Conservation (phyloP, 2,888 invertebrate genomes). For the Scotopteryx bipunctaria region DNA sequence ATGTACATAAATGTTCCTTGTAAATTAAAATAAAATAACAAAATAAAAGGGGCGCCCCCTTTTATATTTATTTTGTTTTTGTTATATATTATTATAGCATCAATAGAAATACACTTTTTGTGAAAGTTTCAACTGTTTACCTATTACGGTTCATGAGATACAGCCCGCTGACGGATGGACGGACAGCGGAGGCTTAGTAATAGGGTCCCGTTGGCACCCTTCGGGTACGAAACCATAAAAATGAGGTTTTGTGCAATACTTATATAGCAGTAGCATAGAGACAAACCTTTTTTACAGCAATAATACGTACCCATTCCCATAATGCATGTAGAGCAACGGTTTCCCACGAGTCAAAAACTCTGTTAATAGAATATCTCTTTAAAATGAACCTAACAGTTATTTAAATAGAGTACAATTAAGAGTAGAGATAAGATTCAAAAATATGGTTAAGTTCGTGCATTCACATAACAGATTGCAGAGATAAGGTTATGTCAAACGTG, state of each 20-base stretch:
- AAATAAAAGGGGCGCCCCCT: no score
- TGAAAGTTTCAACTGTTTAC: no score
- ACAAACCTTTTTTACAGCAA: conserved; percentile 22
- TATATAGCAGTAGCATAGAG: conserved; percentile 14
- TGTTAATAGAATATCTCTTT: conserved; percentile 10
- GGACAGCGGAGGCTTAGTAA: no score
- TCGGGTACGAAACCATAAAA: no score
- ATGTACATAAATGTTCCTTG: no score
- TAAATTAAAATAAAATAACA: no score
- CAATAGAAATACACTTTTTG: no score
- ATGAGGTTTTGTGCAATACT: background rate
- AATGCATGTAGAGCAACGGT: conserved; percentile 16
- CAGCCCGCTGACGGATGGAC: no score
- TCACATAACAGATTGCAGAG: conserved; percentile 51
- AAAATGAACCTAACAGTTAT: conserved; percentile 27
- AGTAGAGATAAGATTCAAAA: background rate
- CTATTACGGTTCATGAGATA: no score
- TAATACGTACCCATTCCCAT: conserved; percentile 32
- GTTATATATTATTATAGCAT: no score
- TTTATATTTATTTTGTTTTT: no score
- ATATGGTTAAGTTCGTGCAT: conserved; percentile 30
- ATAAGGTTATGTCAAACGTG: conserved; percentile 60
- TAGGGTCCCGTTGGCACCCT: no score
- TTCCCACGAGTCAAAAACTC: conserved; percentile 34
- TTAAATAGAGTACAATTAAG: conserved; percentile 17